Evolutionary conservation across 2,113 vertebrate genomes (phyloP), one percentile per base, ranked within the genome.

Genomic region (Hystrix brachyura): DNA sequence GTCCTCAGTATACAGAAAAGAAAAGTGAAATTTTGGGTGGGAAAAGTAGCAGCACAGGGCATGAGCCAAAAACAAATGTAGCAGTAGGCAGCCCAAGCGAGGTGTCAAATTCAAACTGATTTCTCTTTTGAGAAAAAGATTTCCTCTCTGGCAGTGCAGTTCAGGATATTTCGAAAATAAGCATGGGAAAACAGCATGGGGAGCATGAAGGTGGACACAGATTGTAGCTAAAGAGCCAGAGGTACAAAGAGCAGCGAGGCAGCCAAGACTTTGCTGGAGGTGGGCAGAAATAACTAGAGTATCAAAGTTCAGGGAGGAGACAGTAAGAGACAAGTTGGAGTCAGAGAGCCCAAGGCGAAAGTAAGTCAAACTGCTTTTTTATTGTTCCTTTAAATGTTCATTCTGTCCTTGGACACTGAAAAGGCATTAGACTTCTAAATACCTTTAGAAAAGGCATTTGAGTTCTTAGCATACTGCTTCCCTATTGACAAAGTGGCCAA

Each of bases 31-130:
- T 62, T 83, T 96, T 94, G 71, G 32, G 60, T 85, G 60, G 18
- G 27, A 87, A 72, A 92, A 82, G 29, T 78, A 94, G 48, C 78
- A 93, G 78, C 64, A 87, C 11, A 95, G n/a, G 7, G 64, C 60
- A 79, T 83, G 55, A 95, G 71, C 55, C 94, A 96, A 94, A 91
- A 94, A 87, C 43, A 51, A 78, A 55, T 79, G 23, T 65, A 83
- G 32, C 15, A 69, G 62, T 87, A 38, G 84, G 25, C 59, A 90
- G 81, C 32, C 65, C 15, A 29, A 87, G 29, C 62, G n/a, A 95
- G 62, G 79, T 87, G 53, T 96, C 79, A 93, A 51, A 87, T 87
- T 90, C 91, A 92, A 55, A 71, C 29, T 94, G 48, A 97, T 94
- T 92, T 95, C 59, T 84, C 90, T 94, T 95, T 65, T 78, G 25